Conservation (phyloP, 1,140 invertebrate genomes). For the Kradibia gibbosae region DNA sequence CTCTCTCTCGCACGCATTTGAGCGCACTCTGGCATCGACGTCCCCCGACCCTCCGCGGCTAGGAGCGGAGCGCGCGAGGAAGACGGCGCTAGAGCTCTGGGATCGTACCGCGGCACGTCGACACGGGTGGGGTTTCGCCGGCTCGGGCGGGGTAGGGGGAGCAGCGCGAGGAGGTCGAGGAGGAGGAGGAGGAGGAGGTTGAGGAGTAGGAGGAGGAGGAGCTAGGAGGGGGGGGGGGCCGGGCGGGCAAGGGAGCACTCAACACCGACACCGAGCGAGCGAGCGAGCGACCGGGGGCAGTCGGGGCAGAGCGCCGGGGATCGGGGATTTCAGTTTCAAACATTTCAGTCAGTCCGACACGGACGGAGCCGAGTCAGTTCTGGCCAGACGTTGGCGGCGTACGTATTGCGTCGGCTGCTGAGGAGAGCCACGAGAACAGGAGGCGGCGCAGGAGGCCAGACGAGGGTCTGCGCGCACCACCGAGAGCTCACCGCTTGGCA, state of each 20-base stretch:
- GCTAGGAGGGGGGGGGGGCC: slow-evolving; percentile 4
- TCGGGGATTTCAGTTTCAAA: too few relatives aligned
- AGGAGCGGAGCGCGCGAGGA: not conserved
- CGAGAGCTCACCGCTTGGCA: not conserved
- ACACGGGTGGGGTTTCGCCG: not conserved
- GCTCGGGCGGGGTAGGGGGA: not conserved
- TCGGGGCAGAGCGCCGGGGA: too few relatives aligned
- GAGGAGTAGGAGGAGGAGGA: not conserved
- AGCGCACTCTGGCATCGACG: slow-evolving; percentile 23
- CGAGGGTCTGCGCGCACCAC: not conserved
- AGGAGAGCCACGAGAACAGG: slow-evolving; percentile 9
- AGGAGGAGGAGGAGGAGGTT: not conserved
- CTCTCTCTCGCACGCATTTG: not conserved
- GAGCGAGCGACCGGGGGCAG: too few relatives aligned
- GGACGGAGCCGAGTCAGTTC: slow-evolving; percentile 30
- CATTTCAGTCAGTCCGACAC: too few relatives aligned
- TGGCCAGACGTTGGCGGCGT: slow-evolving; percentile 45
- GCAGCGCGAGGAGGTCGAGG: not conserved
- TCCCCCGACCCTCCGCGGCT: slow-evolving; percentile 2
- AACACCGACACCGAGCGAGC: too few relatives aligned
- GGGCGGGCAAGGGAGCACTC: not conserved
- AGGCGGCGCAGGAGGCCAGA: slow-evolving; percentile 2
- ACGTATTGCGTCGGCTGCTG: slow-evolving; percentile 15
- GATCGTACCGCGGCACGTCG: not conserved
- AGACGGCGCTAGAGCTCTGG: not conserved